Conservation (phyloP, 2,888 invertebrate species). For the Griposia aprilina region DNA sequence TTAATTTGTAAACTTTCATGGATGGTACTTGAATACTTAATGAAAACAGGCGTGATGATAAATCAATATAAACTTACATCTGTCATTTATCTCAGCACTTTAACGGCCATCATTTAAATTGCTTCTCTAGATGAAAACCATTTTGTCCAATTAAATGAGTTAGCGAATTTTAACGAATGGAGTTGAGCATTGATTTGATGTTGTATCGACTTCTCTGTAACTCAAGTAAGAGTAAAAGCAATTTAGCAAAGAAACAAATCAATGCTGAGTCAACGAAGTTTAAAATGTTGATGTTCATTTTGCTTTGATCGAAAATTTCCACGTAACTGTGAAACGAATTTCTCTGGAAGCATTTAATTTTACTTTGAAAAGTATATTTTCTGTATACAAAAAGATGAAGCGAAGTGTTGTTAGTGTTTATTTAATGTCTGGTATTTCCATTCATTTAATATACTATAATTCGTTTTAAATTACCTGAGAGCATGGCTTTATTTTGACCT, state of each 20-base stretch:
- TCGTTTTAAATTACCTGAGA: neutral
- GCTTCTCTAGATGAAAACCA: conserved; percentile 60
- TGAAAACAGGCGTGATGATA: conserved; percentile 18
- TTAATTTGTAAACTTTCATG: neutral
- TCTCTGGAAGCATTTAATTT: conserved; percentile 48
- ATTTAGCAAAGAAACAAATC: conserved; percentile 66
- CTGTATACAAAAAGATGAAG: conserved; percentile 2
- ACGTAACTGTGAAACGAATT: conserved; percentile 56
- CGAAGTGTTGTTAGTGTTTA: conserved; percentile 2
- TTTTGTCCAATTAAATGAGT: conserved; percentile 72
- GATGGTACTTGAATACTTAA: conserved; percentile 3
- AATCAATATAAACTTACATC: conserved; percentile 32
- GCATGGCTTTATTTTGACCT: neutral
- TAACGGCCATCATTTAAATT: conserved; percentile 41
- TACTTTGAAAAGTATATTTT: conserved; percentile 40
- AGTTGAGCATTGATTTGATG: conserved; percentile 70
- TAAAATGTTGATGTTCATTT: conserved; percentile 71
- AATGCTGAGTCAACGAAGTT: conserved; percentile 59
- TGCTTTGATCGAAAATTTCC: conserved; percentile 64
- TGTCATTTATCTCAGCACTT: conserved; percentile 46
- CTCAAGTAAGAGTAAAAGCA: conserved; percentile 59
- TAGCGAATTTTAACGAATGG: conserved; percentile 73
- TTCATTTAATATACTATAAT: neutral
- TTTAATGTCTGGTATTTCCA: neutral
- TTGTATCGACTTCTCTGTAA: conserved; percentile 66